Evolutionary conservation across 2,888 invertebrate genomes (phyloP), one percentile per base, ranked within the genome.

Genomic region (Xestia xanthographa): DNA sequence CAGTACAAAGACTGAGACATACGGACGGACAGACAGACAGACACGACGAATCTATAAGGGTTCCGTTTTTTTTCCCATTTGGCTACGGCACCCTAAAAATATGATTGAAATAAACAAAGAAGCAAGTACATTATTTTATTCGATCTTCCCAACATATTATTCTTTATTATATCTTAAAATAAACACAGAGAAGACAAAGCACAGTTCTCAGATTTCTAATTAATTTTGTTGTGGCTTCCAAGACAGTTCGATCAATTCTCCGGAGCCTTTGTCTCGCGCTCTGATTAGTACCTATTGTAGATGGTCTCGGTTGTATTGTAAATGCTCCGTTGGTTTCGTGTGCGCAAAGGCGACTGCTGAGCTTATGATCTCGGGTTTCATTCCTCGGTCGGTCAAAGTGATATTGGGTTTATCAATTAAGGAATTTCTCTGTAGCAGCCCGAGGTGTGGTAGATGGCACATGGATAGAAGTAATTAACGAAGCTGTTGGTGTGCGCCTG

Each of bases 281-380:
- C 20, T 29, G 2, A 62, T 62, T n/a, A 63, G 41, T 76, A 8
- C 29, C 14, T 2, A 14, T 29, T 48, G 20, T 26, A 41, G n/a
- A 50, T 38, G 53, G 41, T 63, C 41, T 63, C n/a, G 63, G 63
- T 63, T n/a, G 8, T 17, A 41, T 63, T 63, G n/a, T 63, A 41
- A 26, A 41, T 17, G n/a, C 63, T 41, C 41, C 14, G 63, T n/a
- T n/a, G 41, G n/a, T 14, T 62, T 6, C 38, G n/a, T 8, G 38
- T 14, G 6, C 14, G 38, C 38, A 20, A 26, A 1, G 6, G 14
- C 43, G 12, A 17, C n/a, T n/a, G 12, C 34, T 34, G 62, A 22
- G 41, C 5, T 41, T 38, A n/a, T 41, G 14, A 14, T 41, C 14
- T n/a, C 41, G 4, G 8, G 9, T 63, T 41, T 8, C 22, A 63